A percentile compares a stretch with the other conserved stretches of the same genome.
Conservation (phyloP, 2,113 vertebrate genomes). For the Epinephelus fuscoguttatus region DNA sequence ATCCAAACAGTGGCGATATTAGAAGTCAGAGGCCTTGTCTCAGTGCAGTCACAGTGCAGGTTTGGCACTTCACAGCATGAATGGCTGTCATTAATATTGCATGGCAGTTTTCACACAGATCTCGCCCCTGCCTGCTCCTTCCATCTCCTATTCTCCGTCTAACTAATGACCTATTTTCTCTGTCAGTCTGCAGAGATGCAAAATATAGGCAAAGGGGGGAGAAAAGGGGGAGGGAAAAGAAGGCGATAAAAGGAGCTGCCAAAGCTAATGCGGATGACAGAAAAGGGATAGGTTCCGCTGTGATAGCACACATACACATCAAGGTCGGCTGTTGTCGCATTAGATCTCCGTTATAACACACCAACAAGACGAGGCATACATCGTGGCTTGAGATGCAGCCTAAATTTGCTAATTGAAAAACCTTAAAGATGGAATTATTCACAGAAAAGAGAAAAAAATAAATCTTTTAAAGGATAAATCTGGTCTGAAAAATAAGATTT, state of each 20-base stretch:
- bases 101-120: conserved; percentile 71
- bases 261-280: conserved; percentile 65
- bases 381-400: background rate
- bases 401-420: conserved; percentile 45
- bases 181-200: conserved; percentile 69
- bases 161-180: conserved; percentile 85
- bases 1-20: conserved; percentile 14
- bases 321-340: conserved; percentile 61
- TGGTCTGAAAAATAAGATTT: background rate
- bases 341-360: conserved; percentile 36
- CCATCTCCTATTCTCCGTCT: conserved; percentile 63
- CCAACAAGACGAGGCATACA: conserved; percentile 5
- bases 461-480: conserved; percentile 25
- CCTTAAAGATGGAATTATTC: conserved; percentile 26
- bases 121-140: conserved; percentile 62
- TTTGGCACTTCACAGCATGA: conserved; percentile 62
- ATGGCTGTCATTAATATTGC: conserved; percentile 78
- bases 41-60: conserved; percentile 45
- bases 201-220: conserved; percentile 58
- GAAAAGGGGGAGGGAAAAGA: conserved; percentile 15
- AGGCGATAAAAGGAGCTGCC: conserved; percentile 71
- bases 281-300: conserved; percentile 54
- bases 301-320: conserved; percentile 45
- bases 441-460: conserved; percentile 9
- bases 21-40: conserved; percentile 28